A percentile compares a stretch with the other conserved stretches of the same genome.
phyloP scores from a whole-genome alignment of 2,113 vertebrate genomes.

The Cettia cetti region DNA sequence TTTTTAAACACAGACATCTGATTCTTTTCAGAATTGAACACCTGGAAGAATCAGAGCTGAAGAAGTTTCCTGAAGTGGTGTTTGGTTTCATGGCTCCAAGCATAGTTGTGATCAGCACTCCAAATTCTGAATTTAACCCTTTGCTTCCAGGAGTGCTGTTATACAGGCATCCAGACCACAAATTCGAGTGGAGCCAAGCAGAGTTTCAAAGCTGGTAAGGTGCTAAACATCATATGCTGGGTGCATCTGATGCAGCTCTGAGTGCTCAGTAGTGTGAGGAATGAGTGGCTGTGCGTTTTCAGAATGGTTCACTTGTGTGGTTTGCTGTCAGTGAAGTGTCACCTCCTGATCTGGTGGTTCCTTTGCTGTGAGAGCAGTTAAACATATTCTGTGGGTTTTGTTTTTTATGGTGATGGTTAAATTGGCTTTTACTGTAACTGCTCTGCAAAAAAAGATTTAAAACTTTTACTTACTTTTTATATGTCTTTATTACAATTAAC shows the following conservation, averaged over 20 bases:
- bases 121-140: constrained; percentile 90
- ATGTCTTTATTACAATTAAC: neutral
- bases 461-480: neutral
- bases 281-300: neutral
- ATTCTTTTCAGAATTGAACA: constrained; percentile 86
- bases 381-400: neutral
- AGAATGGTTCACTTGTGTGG: neutral
- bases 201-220: constrained; percentile 89
- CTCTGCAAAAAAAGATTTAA: neutral
- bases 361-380: neutral
- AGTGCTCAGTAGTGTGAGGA: neutral
- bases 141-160: constrained; percentile 74
- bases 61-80: constrained; percentile 84
- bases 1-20: neutral
- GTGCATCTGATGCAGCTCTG: neutral
- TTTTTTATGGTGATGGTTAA: neutral
- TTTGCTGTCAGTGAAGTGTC: neutral
- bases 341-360: neutral
- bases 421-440: neutral
- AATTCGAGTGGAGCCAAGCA: constrained; percentile 89
- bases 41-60: constrained; percentile 78
- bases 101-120: constrained; percentile 86
- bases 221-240: neutral
- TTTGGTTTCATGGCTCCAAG: constrained; percentile 90
- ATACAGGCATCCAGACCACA: constrained; percentile 89